A percentile compares a stretch with the other conserved stretches of the same genome.
Evolutionary conservation across 92 coral and sea anemone genomes (phyloP).

Genomic region (Porites rus): DNA sequence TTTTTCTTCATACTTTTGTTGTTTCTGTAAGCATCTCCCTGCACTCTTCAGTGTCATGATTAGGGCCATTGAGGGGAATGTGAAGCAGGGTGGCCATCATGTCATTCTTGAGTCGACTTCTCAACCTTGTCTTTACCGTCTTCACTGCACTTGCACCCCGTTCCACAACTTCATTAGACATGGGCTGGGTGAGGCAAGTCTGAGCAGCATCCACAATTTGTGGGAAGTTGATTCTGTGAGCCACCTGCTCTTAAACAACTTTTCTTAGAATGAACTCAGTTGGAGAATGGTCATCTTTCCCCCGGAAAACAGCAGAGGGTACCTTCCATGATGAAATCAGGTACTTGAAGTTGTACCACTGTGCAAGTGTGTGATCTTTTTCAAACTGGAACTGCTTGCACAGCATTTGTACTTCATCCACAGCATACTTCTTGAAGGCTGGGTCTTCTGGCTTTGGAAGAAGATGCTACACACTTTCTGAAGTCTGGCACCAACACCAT

Average conservation of each 20-base stretch:
- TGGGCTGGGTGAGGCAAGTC: conserved; percentile 56
- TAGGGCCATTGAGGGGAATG: conserved; percentile 43
- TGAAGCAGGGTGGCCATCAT: conserved; percentile 39
- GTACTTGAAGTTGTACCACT: conserved; percentile 53
- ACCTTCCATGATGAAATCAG: conserved; percentile 27
- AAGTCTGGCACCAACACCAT: conserved; percentile 61
- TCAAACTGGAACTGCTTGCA: conserved; percentile 14
- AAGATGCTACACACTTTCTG: conserved; percentile 52
- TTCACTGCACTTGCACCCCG: conserved; percentile 44
- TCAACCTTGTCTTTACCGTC: conserved; percentile 35
- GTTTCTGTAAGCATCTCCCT: conserved; percentile 12
- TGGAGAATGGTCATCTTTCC: conserved; percentile 35
- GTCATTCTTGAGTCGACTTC: conserved; percentile 51
- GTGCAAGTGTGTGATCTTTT: conserved; percentile 29
- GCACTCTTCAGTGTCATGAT: conserved; percentile 14
- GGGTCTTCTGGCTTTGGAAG: conserved; percentile 19
- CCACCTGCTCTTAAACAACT: conserved; percentile 43
- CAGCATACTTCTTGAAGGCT: conserved; percentile 19
- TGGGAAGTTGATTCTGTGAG: conserved; percentile 34
- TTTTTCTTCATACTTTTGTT: conserved; percentile 17
- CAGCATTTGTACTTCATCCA: neutral
- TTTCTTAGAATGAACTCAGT: conserved; percentile 48
- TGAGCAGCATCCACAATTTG: conserved; percentile 50
- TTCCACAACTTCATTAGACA: conserved; percentile 54
- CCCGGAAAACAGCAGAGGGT: conserved; percentile 30